These are phyloP conservation scores for Lycodopsis pacificus DNA, from an alignment of 2,797 vertebrate species.

Conservation along the genomic window DNA sequence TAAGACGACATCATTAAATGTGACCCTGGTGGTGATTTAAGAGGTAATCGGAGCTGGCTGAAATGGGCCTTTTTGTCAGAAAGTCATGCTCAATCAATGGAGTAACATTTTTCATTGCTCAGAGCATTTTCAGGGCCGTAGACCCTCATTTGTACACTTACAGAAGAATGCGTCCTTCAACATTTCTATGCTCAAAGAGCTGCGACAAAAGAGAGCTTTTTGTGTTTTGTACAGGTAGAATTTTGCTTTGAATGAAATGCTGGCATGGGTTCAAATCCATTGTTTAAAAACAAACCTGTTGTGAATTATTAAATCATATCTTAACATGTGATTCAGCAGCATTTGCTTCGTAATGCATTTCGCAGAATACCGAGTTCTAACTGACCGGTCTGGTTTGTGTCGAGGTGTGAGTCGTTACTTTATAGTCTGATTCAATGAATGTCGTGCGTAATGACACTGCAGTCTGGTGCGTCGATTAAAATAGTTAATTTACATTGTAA, in stretches of 20 bases:
- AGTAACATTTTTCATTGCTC: slow-evolving; percentile 43
- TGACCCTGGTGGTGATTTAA: slow-evolving; percentile 68
- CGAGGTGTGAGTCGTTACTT: background rate
- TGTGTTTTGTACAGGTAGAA: slow-evolving; percentile 9
- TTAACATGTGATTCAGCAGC: background rate
- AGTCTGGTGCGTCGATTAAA: too few relatives aligned
- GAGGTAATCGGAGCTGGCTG: slow-evolving; percentile 46
- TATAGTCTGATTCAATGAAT: background rate
- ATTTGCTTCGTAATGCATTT: background rate
- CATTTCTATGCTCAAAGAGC: slow-evolving; percentile 14
- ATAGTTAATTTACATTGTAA: background rate
- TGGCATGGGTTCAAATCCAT: background rate
- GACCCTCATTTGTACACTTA: slow-evolving; percentile 39
- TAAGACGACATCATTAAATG: slow-evolving; percentile 62
- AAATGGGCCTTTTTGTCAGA: slow-evolving; percentile 51
- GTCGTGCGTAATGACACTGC: background rate
- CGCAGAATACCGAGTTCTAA: background rate
- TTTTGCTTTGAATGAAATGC: slow-evolving; percentile 24
- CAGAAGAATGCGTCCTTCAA: slow-evolving; percentile 32
- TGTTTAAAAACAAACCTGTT: background rate
- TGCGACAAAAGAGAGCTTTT: slow-evolving; percentile 1
- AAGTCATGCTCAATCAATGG: slow-evolving; percentile 54
- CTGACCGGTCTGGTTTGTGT: background rate
- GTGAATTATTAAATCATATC: background rate
- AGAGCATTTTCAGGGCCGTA: slow-evolving; percentile 18